phyloP scores from a whole-genome alignment of 2,888 invertebrate species.

The Teleogryllus oceanicus region DNA sequence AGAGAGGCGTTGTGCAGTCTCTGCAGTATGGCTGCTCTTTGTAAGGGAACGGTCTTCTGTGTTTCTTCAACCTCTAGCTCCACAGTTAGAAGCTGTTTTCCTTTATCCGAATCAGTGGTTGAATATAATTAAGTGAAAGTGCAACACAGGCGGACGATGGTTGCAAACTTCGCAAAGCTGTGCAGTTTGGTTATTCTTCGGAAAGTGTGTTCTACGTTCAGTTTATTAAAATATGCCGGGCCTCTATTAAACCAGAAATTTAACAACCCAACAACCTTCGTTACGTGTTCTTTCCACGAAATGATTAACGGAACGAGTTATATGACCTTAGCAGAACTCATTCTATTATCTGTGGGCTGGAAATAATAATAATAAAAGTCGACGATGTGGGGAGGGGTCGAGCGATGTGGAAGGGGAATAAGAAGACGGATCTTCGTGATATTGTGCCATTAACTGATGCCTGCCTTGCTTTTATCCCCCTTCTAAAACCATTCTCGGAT shows the following conservation, averaged over 20 bases:
- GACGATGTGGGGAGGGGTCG: not conserved
- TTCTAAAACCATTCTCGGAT: conserved; percentile 18
- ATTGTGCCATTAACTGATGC: conserved; percentile 18
- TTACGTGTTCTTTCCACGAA: not conserved
- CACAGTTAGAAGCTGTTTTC: no score
- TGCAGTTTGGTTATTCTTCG: no score
- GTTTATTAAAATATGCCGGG: not conserved
- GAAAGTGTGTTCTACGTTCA: not conserved
- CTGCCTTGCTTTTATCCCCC: conserved; percentile 7
- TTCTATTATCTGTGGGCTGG: conserved; percentile 7
- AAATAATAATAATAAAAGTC: not conserved
- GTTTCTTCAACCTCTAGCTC: no score
- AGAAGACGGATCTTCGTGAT: conserved; percentile 18
- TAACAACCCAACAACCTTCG: not conserved
- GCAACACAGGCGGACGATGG: no score
- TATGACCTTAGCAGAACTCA: conserved; percentile 18
- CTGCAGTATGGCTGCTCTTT: no score
- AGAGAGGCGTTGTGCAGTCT: no score
- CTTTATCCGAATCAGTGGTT: no score
- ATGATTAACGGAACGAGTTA: conserved; percentile 9
- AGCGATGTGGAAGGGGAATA: not conserved
- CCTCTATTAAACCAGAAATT: not conserved
- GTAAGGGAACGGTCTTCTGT: no score
- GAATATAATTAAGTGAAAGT: no score
- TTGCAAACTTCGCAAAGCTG: no score